Evolutionary conservation across 2,113 vertebrate genomes (phyloP), one percentile per base, ranked within the genome.

Genomic region (Morone chrysops): DNA sequence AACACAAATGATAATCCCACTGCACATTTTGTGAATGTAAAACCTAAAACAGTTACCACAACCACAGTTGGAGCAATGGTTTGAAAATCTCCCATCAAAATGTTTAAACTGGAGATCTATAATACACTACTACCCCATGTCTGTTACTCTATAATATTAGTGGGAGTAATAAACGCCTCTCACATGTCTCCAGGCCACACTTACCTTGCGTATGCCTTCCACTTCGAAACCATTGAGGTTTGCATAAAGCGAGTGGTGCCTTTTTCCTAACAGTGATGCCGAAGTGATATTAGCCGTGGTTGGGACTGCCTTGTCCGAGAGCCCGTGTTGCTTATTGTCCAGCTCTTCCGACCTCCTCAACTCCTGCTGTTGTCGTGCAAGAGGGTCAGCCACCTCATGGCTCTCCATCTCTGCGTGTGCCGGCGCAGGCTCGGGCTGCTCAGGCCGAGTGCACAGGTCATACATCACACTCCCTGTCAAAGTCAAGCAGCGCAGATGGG

Each of bases 161-260:
- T 70, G 9, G 25, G 40, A 25, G 14, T 4, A 10, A 9, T 38
- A 50, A 7, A 56, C 7, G 4, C 17, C 17, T 57, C 67, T 54
- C 0, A 5, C 4, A 20, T 47, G 25, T 31, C 50, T 68, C 25
- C 17, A 41, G 59, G 53, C 61, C 56, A 56, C 11, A 71, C 90
- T 77, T 91, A 96, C 95, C 95, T 95, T 94, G 16, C 78, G 75
- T 54, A 91, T 84, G 0, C 82, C 88, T 70, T 93, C 93, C 6
- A 72, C 80, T 72, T 96, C 95, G 66, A 90, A 93, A 41, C 93
- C 94, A n/a, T 89, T 94, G 40, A 96, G 92, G 81, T 93, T 95
- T 65, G 94, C 92, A 20, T 94, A 95, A 12, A 95, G 92, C 0
- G 94, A 96, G 81, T 94, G 95, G 69, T 95, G 95, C 20, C 94